Conservation (phyloP, 2,113 vertebrate genomes). For the Cephalopholis sonnerati region DNA sequence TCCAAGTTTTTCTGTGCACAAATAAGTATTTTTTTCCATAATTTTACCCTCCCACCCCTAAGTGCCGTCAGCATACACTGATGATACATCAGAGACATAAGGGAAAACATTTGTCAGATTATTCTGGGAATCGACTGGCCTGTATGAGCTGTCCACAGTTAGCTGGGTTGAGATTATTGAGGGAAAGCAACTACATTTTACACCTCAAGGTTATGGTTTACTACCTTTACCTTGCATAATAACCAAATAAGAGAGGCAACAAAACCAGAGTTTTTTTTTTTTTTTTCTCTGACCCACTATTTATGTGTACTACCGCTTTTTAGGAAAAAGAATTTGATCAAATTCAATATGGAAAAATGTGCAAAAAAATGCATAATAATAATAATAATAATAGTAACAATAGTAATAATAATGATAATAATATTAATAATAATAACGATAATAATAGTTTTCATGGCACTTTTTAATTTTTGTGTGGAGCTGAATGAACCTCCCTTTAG, state of each 20-base stretch:
- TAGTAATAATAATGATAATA: background rate
- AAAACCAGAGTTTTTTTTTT: constrained; percentile 8
- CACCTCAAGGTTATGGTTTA: background rate
- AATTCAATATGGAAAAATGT: constrained; percentile 19
- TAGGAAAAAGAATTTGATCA: background rate
- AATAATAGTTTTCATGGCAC: constrained; percentile 20
- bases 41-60: background rate
- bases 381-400: background rate
- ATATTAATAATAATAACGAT: background rate
- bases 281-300: background rate
- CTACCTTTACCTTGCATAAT: background rate
- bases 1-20: background rate
- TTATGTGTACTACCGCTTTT: background rate
- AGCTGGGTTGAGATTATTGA: background rate
- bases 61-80: background rate
- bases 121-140: background rate
- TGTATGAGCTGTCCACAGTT: background rate
- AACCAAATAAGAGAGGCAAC: background rate
- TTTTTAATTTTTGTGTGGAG: constrained; percentile 10
- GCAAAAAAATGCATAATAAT: constrained; percentile 1
- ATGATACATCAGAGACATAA: background rate
- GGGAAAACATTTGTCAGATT: background rate
- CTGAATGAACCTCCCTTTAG: background rate
- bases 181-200: background rate
- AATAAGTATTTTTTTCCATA: constrained; percentile 6